These are phyloP conservation scores for Raja brachyura DNA, from an alignment of 2,113 vertebrate genomes.

Conservation along the genomic window DNA sequence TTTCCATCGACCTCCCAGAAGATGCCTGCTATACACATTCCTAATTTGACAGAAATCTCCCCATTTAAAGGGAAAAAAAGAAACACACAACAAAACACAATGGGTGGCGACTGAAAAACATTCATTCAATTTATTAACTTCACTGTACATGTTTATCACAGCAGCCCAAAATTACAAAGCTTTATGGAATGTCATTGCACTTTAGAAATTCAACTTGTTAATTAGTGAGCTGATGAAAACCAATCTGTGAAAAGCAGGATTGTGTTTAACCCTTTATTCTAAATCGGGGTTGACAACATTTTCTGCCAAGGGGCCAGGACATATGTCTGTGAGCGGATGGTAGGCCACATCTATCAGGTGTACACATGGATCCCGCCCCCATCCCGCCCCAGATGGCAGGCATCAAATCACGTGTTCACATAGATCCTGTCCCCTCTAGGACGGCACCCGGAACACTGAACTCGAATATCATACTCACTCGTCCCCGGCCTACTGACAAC, in stretches of 20 bases:
- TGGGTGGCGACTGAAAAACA: neutral
- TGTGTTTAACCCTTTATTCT: neutral
- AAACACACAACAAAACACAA: neutral
- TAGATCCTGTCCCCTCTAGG: too few species aligned
- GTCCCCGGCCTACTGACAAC: too few species aligned
- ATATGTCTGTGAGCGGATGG: too few species aligned
- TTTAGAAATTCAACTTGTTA: neutral
- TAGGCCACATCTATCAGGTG: too few species aligned
- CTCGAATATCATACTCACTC: too few species aligned
- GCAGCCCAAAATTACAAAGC: neutral
- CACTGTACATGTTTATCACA: neutral
- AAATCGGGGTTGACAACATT: too few species aligned
- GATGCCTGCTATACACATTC: neutral
- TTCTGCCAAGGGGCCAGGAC: too few species aligned
- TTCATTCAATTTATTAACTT: neutral
- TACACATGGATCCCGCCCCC: too few species aligned
- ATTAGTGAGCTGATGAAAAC: neutral
- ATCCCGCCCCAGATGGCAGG: too few species aligned
- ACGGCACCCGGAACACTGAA: too few species aligned
- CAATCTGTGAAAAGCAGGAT: neutral
- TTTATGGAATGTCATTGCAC: neutral
- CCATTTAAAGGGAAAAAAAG: neutral
- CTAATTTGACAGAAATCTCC: neutral
- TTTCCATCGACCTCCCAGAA: constrained; percentile 7
- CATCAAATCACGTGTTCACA: too few species aligned